Base-by-base conservation (phyloP, 1,140 invertebrate genomes). In the Drosophila albomicans region DNA sequence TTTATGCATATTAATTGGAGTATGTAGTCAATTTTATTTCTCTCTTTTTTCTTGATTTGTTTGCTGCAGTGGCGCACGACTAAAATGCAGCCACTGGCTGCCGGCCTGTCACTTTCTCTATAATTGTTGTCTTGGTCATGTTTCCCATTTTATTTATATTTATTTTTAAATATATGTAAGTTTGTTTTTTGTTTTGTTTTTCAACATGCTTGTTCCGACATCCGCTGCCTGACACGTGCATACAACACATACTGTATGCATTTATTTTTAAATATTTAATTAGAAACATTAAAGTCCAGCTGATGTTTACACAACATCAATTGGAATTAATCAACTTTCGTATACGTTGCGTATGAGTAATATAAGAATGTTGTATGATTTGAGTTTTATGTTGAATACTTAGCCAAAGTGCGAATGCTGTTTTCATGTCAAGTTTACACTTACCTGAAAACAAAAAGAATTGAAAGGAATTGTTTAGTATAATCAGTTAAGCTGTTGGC, bases 91-190 rank as follows among this genome's bases (percentile, higher is more conserved):
- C 41, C 68, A 75, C 20, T 25, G 20, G 20, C 20, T 45, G 20
- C 35, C 59, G 30, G 15, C 61, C 56, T 8, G 51, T 77, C 52
- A 79, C 79, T 87, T 87, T 86, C 82, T 79, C 82, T 65, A 74
- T 87, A 86, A 87, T 86, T 79, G 79, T 86, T 87, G 79, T 74
- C 66, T 85, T 78, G 73, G 61, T 57, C 63, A 72, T 78, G 48
- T 71, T 76, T 64, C 32, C 32, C 58, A 70, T 58, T 70, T 75
- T 70, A 75, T 70, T 75, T 75, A 70, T 70, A 70, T 69, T 62
- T 52, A 71, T 65, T 75, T 76, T 65, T 46, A 49, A 32, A 63
- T 32, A 41, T 63, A 25, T 63, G 20, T 25, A 25, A 25, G 20
- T 25, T 35, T 20, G 20, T 41, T 43, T n/a, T 11, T 43, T 11